Evolutionary conservation across 2,888 invertebrate genomes (phyloP), one percentile per base, ranked within the genome.

Genomic region (Cataglyphis altisquamis): DNA sequence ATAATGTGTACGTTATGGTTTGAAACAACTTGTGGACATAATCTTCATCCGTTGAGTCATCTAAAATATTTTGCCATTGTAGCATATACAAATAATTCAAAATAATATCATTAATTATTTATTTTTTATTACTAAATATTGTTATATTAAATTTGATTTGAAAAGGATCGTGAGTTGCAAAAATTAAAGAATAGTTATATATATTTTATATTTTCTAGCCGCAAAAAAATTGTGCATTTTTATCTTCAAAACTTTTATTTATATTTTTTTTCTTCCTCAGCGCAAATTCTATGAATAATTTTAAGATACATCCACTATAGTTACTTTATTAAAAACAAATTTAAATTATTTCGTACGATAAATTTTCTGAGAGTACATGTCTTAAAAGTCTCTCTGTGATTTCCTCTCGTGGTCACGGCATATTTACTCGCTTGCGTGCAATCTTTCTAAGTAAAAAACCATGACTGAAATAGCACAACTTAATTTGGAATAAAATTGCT

Each of bases 401-500:
- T 62, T 60, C 29, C 18, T 48, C 57, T 52, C 68, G 25, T 68
- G 60, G 12, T 60, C 45, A 21, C 18, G 45, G 67, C n/a, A 52
- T 52, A 8, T 52, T 52, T 52, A 6, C 32, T 60, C 45, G 70
- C 45, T 78, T 12, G 70, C 78, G 70, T 78, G 78, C 70, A 68
- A 68, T 78, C 60, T 78, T 68, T 68, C n/a, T 62, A 78, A 78
- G 78, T 68, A 78, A 78, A 52, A 68, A 78, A 36, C 32, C 3
- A 45, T 36, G 32, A 78, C 68, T 78, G 70, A 78, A 68, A 70
- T 21, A 55, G 84, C 64, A 64, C 70, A 75, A 84, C 84, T 84
- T 84, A 82, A 84, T 84, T 82, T 48, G 52, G 64, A 66, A 55
- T 83, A 72, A 83, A 80, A 80, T 64, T 83, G 80, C 48, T 32